Evolutionary conservation across 1,140 invertebrate genomes (phyloP).

Genomic region (Cydia fagiglandana): DNA sequence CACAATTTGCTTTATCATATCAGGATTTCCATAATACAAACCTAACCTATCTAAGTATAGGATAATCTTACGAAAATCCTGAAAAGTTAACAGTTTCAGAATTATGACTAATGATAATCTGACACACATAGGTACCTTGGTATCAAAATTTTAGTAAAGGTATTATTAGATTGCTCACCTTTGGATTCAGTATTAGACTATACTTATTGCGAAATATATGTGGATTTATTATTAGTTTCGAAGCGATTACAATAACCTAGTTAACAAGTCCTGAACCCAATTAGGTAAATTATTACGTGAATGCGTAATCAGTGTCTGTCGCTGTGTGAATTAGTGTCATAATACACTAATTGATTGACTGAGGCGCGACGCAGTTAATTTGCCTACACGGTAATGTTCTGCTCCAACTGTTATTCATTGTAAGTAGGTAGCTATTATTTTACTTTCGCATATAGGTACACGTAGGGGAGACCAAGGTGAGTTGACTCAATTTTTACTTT

Average conservation of each 20-base stretch:
- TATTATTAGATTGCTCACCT: too few relatives aligned
- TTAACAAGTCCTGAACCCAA: conserved; percentile 21
- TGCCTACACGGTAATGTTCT: not conserved
- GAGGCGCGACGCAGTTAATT: conserved; percentile 24
- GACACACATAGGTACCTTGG: too few relatives aligned
- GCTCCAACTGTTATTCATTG: not conserved
- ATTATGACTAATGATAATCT: too few relatives aligned
- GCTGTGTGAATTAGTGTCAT: conserved; percentile 29
- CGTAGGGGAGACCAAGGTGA: too few relatives aligned
- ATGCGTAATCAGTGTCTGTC: conserved; percentile 27
- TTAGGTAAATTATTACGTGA: conserved; percentile 25
- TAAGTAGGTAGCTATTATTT: not conserved
- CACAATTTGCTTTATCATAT: too few relatives aligned
- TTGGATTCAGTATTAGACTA: too few relatives aligned
- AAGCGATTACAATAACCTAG: conserved; percentile 5
- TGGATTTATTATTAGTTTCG: not conserved
- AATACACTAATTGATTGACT: conserved; percentile 31
- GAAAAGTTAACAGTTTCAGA: too few relatives aligned
- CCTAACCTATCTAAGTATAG: too few relatives aligned
- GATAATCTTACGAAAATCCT: too few relatives aligned
- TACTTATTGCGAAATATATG: not conserved
- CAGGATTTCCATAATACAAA: too few relatives aligned
- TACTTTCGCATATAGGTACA: not conserved
- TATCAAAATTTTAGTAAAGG: too few relatives aligned
- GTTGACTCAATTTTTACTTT: too few relatives aligned